These are phyloP conservation scores for Rhodophaea formosa DNA, from an alignment of 2,888 invertebrate genomes.

Conservation along the genomic window DNA sequence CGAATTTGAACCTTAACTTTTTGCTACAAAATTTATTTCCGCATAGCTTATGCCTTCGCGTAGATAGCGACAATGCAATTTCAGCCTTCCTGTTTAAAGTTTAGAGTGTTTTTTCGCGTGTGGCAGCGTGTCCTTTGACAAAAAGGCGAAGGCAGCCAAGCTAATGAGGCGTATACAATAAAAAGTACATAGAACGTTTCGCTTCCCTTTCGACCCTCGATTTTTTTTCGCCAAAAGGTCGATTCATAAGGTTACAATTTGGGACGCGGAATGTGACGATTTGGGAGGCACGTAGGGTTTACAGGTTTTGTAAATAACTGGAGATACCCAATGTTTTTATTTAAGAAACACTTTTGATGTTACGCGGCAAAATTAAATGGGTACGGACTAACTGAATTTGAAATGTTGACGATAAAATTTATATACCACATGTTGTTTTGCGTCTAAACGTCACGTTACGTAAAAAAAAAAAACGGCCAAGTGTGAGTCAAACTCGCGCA, in stretches of 20 bases:
- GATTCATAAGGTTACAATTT: conserved; percentile 24
- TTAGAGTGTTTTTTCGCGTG: conserved; percentile 30
- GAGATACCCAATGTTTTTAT: neutral
- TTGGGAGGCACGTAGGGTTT: neutral
- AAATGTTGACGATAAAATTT: too few species aligned
- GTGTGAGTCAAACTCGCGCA: too few species aligned
- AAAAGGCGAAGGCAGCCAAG: conserved; percentile 44
- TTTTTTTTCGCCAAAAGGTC: conserved; percentile 31
- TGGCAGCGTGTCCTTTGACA: conserved; percentile 41
- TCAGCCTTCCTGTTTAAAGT: conserved; percentile 23
- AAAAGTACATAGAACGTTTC: conserved; percentile 44
- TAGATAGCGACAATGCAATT: conserved; percentile 22
- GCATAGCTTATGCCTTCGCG: neutral
- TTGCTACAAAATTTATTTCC: conserved; percentile 12
- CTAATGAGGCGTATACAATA: conserved; percentile 61
- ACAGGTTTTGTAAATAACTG: neutral
- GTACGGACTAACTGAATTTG: too few species aligned
- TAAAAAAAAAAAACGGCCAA: too few species aligned
- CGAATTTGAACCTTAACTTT: conserved; percentile 20
- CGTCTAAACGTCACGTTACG: too few species aligned
- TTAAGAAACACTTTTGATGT: neutral
- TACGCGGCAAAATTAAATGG: neutral
- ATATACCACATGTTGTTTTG: too few species aligned
- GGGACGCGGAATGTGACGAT: conserved; percentile 3
- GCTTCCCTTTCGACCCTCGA: conserved; percentile 30